These are phyloP conservation scores for Oligia latruncula DNA, from an alignment of 2,888 invertebrate species.

Conservation along the genomic window DNA sequence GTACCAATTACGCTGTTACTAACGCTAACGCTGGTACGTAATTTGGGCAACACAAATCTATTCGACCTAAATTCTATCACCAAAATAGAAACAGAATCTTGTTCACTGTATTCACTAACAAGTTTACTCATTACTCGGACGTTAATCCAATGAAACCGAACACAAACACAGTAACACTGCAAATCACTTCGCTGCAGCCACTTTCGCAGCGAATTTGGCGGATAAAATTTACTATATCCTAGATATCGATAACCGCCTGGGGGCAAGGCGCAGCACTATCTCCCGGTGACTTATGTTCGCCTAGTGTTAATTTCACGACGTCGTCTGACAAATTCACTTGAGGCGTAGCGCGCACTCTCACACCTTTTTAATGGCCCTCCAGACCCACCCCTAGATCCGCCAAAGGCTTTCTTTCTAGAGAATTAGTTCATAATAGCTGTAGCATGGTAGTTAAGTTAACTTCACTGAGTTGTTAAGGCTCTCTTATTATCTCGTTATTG, in stretches of 20 bases:
- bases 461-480: conserved; percentile 53
- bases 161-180: conserved; percentile 51
- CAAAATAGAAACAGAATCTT: conserved; percentile 19
- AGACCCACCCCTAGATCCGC: conserved; percentile 65
- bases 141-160: conserved; percentile 33
- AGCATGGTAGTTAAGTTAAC: conserved; percentile 58
- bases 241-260: conserved; percentile 76
- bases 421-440: conserved; percentile 71
- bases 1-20: too few species aligned
- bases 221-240: conserved; percentile 56
- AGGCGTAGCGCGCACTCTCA: conserved; percentile 74
- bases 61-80: neutral
- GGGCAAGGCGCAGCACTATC: conserved; percentile 72
- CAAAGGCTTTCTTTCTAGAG: conserved; percentile 70
- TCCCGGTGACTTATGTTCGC: conserved; percentile 82
- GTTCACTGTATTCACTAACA: conserved; percentile 26
- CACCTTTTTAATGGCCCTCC: conserved; percentile 75
- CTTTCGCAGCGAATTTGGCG: conserved; percentile 46
- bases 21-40: neutral
- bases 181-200: conserved; percentile 46
- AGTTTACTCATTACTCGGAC: conserved; percentile 51
- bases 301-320: conserved; percentile 85
- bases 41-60: neutral
- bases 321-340: conserved; percentile 83
- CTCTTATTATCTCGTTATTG: conserved; percentile 62